phyloP scores from a whole-genome alignment of 2,113 vertebrate genomes.

The Sorex fumeus region DNA sequence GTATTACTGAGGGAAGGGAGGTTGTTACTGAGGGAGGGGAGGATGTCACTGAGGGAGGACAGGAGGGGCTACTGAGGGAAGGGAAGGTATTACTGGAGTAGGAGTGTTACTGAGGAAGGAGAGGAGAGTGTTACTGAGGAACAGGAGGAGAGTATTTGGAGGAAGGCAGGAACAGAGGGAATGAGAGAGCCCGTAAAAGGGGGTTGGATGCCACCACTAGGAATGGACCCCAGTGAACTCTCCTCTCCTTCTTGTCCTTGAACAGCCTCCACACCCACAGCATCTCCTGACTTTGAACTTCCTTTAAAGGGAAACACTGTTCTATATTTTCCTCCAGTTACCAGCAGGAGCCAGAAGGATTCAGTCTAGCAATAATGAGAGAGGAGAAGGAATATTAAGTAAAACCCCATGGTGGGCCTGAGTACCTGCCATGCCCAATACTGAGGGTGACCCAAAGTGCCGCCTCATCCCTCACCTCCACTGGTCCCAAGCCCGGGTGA shows the following conservation, averaged over 20 bases:
- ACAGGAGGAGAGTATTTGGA: no score
- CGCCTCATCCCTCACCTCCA: background rate
- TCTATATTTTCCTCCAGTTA: background rate
- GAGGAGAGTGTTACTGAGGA: no score
- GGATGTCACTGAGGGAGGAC: no score
- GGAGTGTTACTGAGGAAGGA: no score
- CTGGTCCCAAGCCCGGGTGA: background rate
- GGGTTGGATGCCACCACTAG: no score
- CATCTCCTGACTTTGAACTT: background rate
- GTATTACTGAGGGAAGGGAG: no score
- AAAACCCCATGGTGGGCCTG: background rate
- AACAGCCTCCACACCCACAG: background rate
- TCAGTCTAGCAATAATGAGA: background rate
- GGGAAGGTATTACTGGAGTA: no score
- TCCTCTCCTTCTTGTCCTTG: background rate
- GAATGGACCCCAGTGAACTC: background rate
- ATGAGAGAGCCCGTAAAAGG: no score
- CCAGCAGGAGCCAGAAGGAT: background rate
- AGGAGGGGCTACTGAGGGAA: no score
- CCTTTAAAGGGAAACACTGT: background rate
- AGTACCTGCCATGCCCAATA: background rate
- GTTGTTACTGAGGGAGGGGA: no score
- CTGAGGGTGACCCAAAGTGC: background rate
- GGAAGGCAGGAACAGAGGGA: no score
- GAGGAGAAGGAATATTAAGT: background rate